phyloP scores from a whole-genome alignment of 2,888 invertebrate species.

The Melinopterus prodromus region DNA sequence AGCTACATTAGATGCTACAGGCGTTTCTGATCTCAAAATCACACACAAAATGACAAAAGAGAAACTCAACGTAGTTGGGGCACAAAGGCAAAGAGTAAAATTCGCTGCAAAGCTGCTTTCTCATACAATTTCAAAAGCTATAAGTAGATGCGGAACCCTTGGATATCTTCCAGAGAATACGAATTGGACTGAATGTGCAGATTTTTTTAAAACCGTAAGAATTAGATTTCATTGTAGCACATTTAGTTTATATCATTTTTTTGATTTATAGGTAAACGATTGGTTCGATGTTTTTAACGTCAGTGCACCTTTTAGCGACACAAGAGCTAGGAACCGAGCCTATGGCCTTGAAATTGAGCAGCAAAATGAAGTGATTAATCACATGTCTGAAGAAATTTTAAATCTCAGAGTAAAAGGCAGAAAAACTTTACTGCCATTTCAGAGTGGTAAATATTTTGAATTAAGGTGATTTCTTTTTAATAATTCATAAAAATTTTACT shows the following conservation, averaged over 20 bases:
- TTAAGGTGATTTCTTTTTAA: not conserved
- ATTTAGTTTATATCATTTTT: too few species aligned
- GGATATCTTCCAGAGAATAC: too few species aligned
- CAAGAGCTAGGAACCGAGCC: not conserved
- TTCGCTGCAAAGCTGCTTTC: constrained; percentile 42
- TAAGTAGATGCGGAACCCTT: constrained; percentile 23
- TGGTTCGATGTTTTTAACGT: constrained; percentile 8
- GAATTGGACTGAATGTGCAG: too few species aligned
- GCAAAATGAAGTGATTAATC: constrained; percentile 4
- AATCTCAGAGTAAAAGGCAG: not conserved
- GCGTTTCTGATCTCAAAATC: constrained; percentile 28
- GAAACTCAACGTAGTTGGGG: constrained; percentile 22
- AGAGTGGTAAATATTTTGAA: not conserved
- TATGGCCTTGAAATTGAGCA: not conserved
- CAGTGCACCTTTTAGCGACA: not conserved
- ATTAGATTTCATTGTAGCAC: too few species aligned
- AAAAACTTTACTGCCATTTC: not conserved
- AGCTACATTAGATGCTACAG: constrained; percentile 25
- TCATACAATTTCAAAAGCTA: constrained; percentile 37
- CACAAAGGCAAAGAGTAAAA: constrained; percentile 35
- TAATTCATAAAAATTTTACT: not conserved
- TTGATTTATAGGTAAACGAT: too few species aligned
- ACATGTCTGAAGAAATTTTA: constrained; percentile 4
- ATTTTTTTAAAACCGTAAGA: too few species aligned
- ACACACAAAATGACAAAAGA: constrained; percentile 32